Evolutionary conservation across 2,113 vertebrate genomes (phyloP).

Genomic region (Hyla sarda): DNA sequence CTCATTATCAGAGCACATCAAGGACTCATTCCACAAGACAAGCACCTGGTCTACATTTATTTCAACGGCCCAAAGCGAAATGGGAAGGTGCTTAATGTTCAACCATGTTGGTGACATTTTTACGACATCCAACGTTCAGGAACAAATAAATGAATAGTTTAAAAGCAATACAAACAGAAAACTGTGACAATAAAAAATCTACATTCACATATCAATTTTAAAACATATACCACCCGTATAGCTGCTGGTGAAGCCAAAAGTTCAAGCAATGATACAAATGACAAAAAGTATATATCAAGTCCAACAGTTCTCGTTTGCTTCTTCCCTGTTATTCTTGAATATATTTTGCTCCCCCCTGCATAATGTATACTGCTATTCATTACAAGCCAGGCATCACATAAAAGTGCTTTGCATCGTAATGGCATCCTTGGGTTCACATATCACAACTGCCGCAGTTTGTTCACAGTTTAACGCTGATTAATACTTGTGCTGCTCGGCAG

Average conservation of each 20-base stretch:
- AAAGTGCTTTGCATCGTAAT: slow-evolving; percentile 14
- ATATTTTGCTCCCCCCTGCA: slow-evolving; percentile 57
- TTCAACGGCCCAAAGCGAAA: slow-evolving; percentile 83
- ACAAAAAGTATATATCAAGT: not conserved
- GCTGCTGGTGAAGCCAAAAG: slow-evolving; percentile 76
- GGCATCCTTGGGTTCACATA: slow-evolving; percentile 22
- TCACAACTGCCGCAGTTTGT: slow-evolving; percentile 21
- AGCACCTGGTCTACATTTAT: slow-evolving; percentile 87
- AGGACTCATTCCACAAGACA: slow-evolving; percentile 78
- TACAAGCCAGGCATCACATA: slow-evolving; percentile 26
- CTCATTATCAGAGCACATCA: slow-evolving; percentile 86
- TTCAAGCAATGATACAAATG: slow-evolving; percentile 66
- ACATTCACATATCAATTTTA: slow-evolving; percentile 82
- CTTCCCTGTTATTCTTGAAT: slow-evolving; percentile 48
- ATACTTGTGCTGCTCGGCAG: not conserved
- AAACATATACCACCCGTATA: slow-evolving; percentile 81
- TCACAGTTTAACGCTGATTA: slow-evolving; percentile 46
- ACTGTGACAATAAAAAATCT: slow-evolving; percentile 83
- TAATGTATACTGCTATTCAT: slow-evolving; percentile 36
- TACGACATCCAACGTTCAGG: slow-evolving; percentile 84
- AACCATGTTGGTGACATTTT: slow-evolving; percentile 97
- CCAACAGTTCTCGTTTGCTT: slow-evolving; percentile 25
- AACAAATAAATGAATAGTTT: slow-evolving; percentile 83
- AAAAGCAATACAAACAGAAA: slow-evolving; percentile 80
- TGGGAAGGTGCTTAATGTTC: slow-evolving; percentile 91